phyloP scores from a whole-genome alignment of 2,888 invertebrate species.

The Scrobipalpa costella region DNA sequence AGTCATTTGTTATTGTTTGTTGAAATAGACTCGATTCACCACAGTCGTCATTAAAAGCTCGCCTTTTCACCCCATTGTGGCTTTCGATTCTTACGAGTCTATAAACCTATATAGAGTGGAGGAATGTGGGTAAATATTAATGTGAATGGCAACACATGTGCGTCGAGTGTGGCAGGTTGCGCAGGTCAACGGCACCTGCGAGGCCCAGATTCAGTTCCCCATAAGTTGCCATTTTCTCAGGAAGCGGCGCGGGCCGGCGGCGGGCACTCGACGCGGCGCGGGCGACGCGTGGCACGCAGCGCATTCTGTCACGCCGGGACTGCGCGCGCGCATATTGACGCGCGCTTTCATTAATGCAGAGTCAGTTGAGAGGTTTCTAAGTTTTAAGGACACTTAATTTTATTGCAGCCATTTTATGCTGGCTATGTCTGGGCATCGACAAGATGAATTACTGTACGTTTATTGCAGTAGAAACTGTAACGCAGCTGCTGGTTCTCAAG shows the following conservation, averaged over 20 bases:
- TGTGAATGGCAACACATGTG: slow-evolving; percentile 69
- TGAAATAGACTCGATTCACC: slow-evolving; percentile 43
- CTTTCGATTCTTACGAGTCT: slow-evolving; percentile 56
- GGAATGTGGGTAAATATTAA: slow-evolving; percentile 64
- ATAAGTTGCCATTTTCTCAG: slow-evolving; percentile 79
- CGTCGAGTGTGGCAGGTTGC: slow-evolving; percentile 62
- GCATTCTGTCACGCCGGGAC: slow-evolving; percentile 75
- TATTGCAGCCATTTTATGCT: slow-evolving; percentile 52
- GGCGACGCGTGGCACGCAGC: slow-evolving; percentile 52
- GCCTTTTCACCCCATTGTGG: slow-evolving; percentile 53
- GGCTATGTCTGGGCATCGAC: slow-evolving; percentile 49
- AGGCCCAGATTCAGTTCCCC: slow-evolving; percentile 77
- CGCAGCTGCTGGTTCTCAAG: slow-evolving; percentile 22
- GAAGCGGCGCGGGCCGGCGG: slow-evolving; percentile 62
- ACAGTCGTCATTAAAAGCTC: slow-evolving; percentile 50
- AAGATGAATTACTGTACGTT: slow-evolving; percentile 45
- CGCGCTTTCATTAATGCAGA: slow-evolving; percentile 69
- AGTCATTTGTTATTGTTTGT: slow-evolving; percentile 33
- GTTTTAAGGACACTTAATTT: slow-evolving; percentile 57
- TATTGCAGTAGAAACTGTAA: slow-evolving; percentile 39
- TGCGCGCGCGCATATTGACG: slow-evolving; percentile 73
- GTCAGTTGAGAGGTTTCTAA: slow-evolving; percentile 58
- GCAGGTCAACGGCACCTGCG: slow-evolving; percentile 72
- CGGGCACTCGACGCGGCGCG: slow-evolving; percentile 58
- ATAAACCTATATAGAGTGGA: slow-evolving; percentile 58